These are phyloP conservation scores for Uropetala carovei DNA, from an alignment of 2,888 invertebrate species.

Conservation along the genomic window DNA sequence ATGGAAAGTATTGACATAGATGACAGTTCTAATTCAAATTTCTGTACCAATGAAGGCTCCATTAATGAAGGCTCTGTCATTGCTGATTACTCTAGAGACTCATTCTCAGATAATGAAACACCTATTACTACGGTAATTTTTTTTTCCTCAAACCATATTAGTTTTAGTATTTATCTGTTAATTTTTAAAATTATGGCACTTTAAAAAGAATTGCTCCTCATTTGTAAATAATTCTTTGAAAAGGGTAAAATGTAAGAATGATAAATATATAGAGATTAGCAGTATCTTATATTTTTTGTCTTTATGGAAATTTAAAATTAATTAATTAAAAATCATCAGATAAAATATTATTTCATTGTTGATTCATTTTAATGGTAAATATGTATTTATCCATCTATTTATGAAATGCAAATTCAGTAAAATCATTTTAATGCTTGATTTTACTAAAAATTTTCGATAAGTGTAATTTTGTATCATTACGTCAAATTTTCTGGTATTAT, in stretches of 20 bases:
- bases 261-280: neutral
- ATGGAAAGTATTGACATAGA: slow-evolving; percentile 52
- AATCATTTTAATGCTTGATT: too few relatives aligned
- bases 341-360: too few relatives aligned
- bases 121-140: slow-evolving; percentile 44
- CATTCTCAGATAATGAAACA: neutral
- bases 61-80: neutral
- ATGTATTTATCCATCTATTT: too few relatives aligned
- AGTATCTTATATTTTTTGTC: neutral
- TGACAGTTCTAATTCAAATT: slow-evolving; percentile 38
- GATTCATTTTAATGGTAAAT: too few relatives aligned
- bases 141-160: neutral
- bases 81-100: slow-evolving; percentile 7
- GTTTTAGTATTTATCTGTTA: neutral
- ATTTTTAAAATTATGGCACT: neutral
- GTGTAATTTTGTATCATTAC: too few relatives aligned
- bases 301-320: neutral
- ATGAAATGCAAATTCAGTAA: too few relatives aligned
- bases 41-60: neutral
- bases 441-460: too few relatives aligned
- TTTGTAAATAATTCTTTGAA: neutral
- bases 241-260: neutral
- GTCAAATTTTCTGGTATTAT: too few relatives aligned
- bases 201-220: neutral
- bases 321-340: too few relatives aligned